Percentiles rank a stretch among this genome's conserved stretches.
phyloP scores from a whole-genome alignment of 2,113 vertebrate species.

The Brachirus orientalis region DNA sequence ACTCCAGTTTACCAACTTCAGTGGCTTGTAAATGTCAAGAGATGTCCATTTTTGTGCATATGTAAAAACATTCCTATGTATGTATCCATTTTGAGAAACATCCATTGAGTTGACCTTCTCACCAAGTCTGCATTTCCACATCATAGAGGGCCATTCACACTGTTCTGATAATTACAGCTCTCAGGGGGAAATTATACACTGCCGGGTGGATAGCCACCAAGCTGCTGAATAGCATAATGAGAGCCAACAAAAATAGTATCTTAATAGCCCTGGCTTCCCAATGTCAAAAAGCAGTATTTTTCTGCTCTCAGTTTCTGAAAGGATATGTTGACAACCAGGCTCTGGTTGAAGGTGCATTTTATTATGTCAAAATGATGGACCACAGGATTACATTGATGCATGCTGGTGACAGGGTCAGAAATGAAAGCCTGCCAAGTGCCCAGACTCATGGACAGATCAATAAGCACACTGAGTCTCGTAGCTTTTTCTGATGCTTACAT shows the following conservation, averaged over 20 bases:
- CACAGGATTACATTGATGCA: constrained; percentile 32
- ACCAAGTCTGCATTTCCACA: constrained; percentile 68
- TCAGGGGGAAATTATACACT: constrained; percentile 80
- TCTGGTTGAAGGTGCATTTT: constrained; percentile 44
- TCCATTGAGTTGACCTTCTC: constrained; percentile 74
- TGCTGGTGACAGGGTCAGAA: constrained; percentile 26
- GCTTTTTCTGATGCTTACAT: constrained; percentile 16
- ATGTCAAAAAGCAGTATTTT: constrained; percentile 60
- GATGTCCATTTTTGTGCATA: constrained; percentile 40
- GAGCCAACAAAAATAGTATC: constrained; percentile 74
- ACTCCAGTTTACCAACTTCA: constrained; percentile 20
- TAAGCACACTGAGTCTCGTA: not conserved
- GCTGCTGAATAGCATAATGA: constrained; percentile 80
- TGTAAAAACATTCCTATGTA: constrained; percentile 41
- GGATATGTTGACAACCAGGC: constrained; percentile 10
- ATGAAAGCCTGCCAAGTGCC: constrained; percentile 33
- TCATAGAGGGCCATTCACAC: constrained; percentile 74
- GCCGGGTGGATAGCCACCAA: constrained; percentile 73
- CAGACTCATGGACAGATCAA: constrained; percentile 6
- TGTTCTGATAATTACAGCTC: constrained; percentile 81
- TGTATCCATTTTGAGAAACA: constrained; percentile 63
- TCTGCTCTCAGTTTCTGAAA: constrained; percentile 25
- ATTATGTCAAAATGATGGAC: constrained; percentile 45
- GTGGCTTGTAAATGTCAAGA: constrained; percentile 44
- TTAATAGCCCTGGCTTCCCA: constrained; percentile 68